Percentiles rank a stretch among this genome's conserved stretches.
Conservation (phyloP, 2,888 invertebrate species). For the Drosophila paracracens region DNA sequence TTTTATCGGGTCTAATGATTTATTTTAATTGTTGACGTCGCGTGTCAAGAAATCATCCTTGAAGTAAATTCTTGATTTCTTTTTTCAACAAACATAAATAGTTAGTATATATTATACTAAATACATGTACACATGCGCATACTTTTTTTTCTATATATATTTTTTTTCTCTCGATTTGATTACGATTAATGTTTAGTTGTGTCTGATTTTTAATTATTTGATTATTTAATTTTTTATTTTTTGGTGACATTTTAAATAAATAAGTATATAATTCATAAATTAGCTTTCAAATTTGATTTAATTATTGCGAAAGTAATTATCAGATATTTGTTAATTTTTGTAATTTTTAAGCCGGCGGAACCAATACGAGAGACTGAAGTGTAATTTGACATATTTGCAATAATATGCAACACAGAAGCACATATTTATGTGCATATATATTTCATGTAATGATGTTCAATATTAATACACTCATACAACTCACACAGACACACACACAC, state of each 20-base stretch:
- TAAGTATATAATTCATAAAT: slow-evolving; percentile 25
- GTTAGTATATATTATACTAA: slow-evolving; percentile 1
- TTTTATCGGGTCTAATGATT: background rate
- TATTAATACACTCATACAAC: slow-evolving; percentile 40
- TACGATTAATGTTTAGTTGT: background rate
- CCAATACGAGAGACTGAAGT: slow-evolving; percentile 91
- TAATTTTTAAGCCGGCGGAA: slow-evolving; percentile 88
- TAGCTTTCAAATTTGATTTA: slow-evolving; percentile 47
- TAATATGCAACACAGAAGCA: slow-evolving; percentile 50
- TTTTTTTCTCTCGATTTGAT: background rate
- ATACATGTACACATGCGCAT: background rate
- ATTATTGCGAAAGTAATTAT: slow-evolving; percentile 75
- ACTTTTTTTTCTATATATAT: background rate
- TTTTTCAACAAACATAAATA: background rate
- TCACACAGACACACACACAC: slow-evolving; percentile 12
- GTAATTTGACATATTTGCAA: slow-evolving; percentile 85
- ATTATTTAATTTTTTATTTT: slow-evolving; percentile 21
- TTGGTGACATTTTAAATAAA: slow-evolving; percentile 29
- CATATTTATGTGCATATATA: slow-evolving; percentile 30
- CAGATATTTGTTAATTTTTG: slow-evolving; percentile 85
- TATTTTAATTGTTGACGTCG: background rate
- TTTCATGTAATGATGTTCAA: slow-evolving; percentile 41
- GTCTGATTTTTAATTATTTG: background rate
- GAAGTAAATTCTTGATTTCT: background rate
- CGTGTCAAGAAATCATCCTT: background rate